Conservation (phyloP, 2,797 vertebrate species). For the Acipenser oxyrinchus region DNA sequence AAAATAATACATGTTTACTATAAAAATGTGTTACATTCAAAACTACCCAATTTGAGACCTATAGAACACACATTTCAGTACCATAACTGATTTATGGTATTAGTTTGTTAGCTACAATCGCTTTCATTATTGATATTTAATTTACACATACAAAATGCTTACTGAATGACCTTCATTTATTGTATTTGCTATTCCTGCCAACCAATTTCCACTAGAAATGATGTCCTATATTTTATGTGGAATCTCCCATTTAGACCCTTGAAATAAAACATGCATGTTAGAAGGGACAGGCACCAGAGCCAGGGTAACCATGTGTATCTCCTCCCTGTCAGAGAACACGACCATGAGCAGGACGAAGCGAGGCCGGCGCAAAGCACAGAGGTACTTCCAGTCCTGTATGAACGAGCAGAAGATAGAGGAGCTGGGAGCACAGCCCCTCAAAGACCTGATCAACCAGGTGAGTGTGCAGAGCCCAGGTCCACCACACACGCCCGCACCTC, state of each 20-base stretch:
- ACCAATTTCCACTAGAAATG: too few relatives aligned
- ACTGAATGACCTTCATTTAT: too few relatives aligned
- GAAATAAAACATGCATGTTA: neutral
- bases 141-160: too few relatives aligned
- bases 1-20: too few relatives aligned
- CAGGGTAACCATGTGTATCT: neutral
- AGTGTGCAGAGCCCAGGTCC: neutral
- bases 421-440: conserved; percentile 70
- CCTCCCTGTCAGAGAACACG: conserved; percentile 69
- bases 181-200: too few relatives aligned
- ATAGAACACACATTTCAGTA: too few relatives aligned
- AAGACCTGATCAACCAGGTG: conserved; percentile 82
- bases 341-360: conserved; percentile 64
- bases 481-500: too few relatives aligned
- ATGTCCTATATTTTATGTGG: neutral
- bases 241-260: neutral
- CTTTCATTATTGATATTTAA: too few relatives aligned
- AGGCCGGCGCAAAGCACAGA: conserved; percentile 77
- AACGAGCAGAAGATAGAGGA: conserved; percentile 85
- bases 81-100: too few relatives aligned
- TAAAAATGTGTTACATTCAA: too few relatives aligned
- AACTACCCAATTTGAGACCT: too few relatives aligned
- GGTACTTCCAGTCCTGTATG: conserved; percentile 91
- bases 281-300: neutral
- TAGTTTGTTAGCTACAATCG: too few relatives aligned